phyloP scores from a whole-genome alignment of 2,797 vertebrate species.

The Oryzias sinensis region DNA sequence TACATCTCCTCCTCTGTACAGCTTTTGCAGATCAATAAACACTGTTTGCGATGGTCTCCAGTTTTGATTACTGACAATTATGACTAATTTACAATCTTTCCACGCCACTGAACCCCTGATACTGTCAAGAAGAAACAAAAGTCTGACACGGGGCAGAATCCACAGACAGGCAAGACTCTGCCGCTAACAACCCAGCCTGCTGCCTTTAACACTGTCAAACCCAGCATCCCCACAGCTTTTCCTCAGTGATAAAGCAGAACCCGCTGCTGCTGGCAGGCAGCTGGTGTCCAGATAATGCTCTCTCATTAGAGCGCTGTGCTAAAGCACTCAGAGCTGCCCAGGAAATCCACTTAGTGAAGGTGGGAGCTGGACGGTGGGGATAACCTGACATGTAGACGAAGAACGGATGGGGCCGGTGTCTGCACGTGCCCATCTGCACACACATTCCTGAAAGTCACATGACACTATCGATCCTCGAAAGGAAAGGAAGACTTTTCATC shows the following conservation, averaged over 20 bases:
- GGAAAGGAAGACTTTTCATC: conserved; percentile 4
- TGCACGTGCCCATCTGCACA: background rate
- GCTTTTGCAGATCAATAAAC: background rate
- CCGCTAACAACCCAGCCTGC: conserved; percentile 11
- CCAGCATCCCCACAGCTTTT: conserved; percentile 14
- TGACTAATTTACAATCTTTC: no score
- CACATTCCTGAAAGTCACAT: conserved; percentile 45
- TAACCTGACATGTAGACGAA: conserved; percentile 5
- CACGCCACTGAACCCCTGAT: no score
- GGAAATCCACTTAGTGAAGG: conserved; percentile 69
- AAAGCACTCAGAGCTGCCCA: conserved; percentile 65
- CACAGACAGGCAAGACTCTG: conserved; percentile 3
- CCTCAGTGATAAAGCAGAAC: conserved; percentile 12
- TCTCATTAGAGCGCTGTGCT: conserved; percentile 57
- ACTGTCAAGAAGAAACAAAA: background rate
- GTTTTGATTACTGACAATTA: no score
- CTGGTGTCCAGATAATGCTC: conserved; percentile 59
- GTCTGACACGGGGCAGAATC: conserved; percentile 15
- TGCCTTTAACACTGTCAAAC: conserved; percentile 22
- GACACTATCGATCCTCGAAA: conserved; percentile 41
- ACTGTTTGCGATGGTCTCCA: no score
- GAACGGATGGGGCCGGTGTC: conserved; percentile 4
- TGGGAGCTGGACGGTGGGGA: conserved; percentile 26
- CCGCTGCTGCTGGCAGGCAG: conserved; percentile 35
- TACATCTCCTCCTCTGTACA: background rate